phyloP scores from a whole-genome alignment of 2,797 vertebrate genomes.

The Aldrovandia affinis region DNA sequence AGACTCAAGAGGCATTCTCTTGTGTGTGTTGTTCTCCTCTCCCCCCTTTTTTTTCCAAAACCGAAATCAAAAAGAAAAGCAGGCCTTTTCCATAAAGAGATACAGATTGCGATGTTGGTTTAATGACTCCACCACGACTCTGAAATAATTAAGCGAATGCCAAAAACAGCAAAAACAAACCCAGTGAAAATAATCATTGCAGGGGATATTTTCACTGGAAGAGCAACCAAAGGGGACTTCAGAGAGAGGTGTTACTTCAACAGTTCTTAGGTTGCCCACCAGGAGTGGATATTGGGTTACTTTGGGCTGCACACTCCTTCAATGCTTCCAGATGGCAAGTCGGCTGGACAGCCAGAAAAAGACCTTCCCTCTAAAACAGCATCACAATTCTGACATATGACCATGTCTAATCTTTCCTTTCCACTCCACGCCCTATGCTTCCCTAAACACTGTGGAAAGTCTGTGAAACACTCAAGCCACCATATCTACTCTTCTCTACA shows the following conservation, averaged over 20 bases:
- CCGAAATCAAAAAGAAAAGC: conserved; percentile 29
- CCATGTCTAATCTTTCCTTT: not conserved
- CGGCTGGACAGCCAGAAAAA: not conserved
- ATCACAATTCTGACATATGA: conserved; percentile 11
- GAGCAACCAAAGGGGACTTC: conserved; percentile 16
- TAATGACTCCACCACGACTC: conserved; percentile 26
- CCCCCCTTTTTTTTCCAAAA: conserved; percentile 33
- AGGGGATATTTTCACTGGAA: conserved; percentile 51
- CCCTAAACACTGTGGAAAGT: not conserved
- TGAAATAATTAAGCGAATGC: conserved; percentile 31
- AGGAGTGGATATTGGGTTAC: conserved; percentile 34
- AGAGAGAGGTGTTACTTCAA: conserved; percentile 35
- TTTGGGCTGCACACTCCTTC: not conserved
- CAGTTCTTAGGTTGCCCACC: conserved; percentile 37
- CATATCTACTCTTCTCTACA: not conserved
- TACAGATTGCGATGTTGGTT: conserved; percentile 29
- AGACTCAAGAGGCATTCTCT: not conserved
- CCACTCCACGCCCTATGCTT: not conserved
- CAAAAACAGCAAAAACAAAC: conserved; percentile 41
- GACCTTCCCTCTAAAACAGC: not conserved
- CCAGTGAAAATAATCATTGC: conserved; percentile 43
- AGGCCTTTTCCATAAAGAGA: conserved; percentile 27
- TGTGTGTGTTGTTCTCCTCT: conserved; percentile 31
- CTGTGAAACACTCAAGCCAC: too few species aligned
- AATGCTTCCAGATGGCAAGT: conserved; percentile 12